These are phyloP conservation scores for Teleogryllus oceanicus DNA, from an alignment of 2,888 invertebrate genomes.

Conservation along the genomic window DNA sequence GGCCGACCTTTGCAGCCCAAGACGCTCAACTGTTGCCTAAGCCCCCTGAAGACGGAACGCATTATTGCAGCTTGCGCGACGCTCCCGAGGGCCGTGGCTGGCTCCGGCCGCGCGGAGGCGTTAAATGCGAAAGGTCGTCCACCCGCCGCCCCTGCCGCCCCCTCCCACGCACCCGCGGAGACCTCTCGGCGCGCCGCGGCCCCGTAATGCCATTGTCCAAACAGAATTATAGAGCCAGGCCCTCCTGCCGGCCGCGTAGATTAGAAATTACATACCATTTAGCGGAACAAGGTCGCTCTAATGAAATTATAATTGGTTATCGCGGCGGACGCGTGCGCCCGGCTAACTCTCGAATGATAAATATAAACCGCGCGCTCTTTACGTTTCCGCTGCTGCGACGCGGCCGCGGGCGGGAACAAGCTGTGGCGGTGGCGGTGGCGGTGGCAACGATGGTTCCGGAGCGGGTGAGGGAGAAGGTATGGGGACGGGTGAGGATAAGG, in stretches of 20 bases:
- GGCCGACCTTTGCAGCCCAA: not conserved
- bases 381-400: not conserved
- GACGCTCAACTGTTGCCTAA: constrained; percentile 7
- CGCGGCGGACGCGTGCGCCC: not conserved
- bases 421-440: not conserved
- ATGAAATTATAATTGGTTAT: constrained; percentile 18
- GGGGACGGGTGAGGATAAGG: not conserved
- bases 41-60: not conserved
- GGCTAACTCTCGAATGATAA: not conserved
- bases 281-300: not conserved
- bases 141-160: not conserved
- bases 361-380: not conserved
- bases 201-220: constrained; percentile 9
- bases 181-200: not conserved
- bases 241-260: not conserved
- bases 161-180: not conserved
- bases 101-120: too few relatives aligned
- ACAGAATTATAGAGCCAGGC: constrained; percentile 8
- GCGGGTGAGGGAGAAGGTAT: not conserved
- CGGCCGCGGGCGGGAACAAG: not conserved
- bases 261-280: constrained; percentile 18
- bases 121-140: too few relatives aligned
- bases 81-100: not conserved
- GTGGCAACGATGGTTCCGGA: not conserved
- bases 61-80: not conserved